Base-by-base conservation (phyloP, 2,797 vertebrate genomes). In the Podarcis lilfordi region DNA sequence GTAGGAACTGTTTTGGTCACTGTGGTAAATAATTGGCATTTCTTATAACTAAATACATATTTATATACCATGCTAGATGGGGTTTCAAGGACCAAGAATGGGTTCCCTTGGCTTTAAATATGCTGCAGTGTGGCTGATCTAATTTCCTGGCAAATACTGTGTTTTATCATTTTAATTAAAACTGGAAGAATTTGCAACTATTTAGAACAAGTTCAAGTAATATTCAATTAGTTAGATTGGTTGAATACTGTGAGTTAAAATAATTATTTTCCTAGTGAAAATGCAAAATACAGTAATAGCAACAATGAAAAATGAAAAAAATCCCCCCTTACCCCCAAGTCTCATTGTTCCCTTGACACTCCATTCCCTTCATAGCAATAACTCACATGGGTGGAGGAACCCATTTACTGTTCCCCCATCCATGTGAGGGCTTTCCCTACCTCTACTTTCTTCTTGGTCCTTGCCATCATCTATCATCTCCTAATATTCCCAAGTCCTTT, bases 111-210 rank as follows among this genome's bases (percentile, higher is more conserved):
- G 71, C 91, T 91, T 83, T 91, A 92, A 92, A 91, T 88, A 89
- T n/a, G 40, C 76, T 92, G 55, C 86, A 88, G 89, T 76, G 10
- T 27, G 19, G n/a, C 83, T 94, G 92, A 94, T 94, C 87, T 91
- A 85, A 91, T 92, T 90, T 94, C 86, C 23, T 87, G 91, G 90
- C 86, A 93, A 92, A 92, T 82, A 92, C 82, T 68, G 72, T 5
- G 85, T 91, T 95, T 86, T 89, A 92, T 90, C 84, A 90, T 59
- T 93, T 82, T 93, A 90, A 94, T 94, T 95, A 90, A 93, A 94
- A 94, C 35, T 1, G 2, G 3, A 91, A 45, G 32, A 80, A 89
- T 7, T 64, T 19, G 43, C 92, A 91, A 88, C 82, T 35, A 66
- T 86, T 91, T 91, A 82, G 74, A 91, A 88, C 7, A 94, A 90